Base-by-base conservation (phyloP, 2,797 vertebrate species). In the Anguilla pacifica region DNA sequence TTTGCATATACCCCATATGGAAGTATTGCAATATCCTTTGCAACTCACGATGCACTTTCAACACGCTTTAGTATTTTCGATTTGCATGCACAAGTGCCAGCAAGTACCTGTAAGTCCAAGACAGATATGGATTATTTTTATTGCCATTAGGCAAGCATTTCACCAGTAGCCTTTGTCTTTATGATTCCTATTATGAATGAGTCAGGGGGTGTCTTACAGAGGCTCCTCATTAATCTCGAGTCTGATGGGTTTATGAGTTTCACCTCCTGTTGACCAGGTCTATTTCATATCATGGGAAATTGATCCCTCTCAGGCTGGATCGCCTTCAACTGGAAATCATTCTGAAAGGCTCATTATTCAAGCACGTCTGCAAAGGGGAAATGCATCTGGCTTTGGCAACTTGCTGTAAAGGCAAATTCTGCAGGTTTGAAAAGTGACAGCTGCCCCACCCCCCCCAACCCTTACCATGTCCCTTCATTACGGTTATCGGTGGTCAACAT, bases 341-440 rank as follows among this genome's bases (percentile, higher is more conserved):
- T 89, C 64, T 89, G 89, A 91, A 91, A 87, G 86, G 86, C 87
- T 88, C 86, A 83, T 87, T 39, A 84, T 89, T 89, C 51, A 86
- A 43, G 46, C 35, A 87, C 72, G 61, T 55, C 53, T 70, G 57
- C 43, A 6, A 86, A 72, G 35, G 49, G 19, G 39, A 25, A 25
- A 25, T 43, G 53, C 9, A 3, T 2, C 55, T 46, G 28, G 31
- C 25, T 57, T 39, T 59, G 17, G 53, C 28, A 3, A 59, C 19
- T 9, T 82, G 9, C 53, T 39, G 51, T 6, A 55, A 35, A 86
- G 55, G 49, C 11, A 59, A 59, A 59, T 59, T 59, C 15, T 17
- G 57, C 57, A 59, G 17, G 57, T 55, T 15, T 11, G 53, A 46
- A 46, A 46, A 6, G 43, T 46, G 43, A 46, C 43, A 46, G 43